Percentiles rank a stretch among this genome's conserved stretches.
These are phyloP conservation scores for Lasioglossum leucozonium DNA, from an alignment of 2,888 invertebrate genomes.

Conservation along the genomic window DNA sequence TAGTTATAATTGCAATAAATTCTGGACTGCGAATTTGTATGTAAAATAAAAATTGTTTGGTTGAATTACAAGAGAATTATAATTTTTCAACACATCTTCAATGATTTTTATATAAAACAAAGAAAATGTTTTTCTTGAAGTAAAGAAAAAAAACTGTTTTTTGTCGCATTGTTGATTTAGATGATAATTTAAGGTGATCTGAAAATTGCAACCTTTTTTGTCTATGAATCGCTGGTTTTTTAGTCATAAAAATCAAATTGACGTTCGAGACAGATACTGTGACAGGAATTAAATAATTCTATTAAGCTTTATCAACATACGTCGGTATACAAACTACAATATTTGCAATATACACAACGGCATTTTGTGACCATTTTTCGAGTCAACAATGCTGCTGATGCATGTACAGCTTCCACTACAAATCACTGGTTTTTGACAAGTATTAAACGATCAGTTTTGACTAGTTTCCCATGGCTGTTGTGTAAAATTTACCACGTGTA, in stretches of 20 bases:
- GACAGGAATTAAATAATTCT: neutral
- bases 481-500: neutral
- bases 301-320: neutral
- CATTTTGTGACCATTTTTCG: neutral
- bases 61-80: neutral
- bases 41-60: no score
- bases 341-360: neutral
- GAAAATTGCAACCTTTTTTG: no score
- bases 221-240: neutral
- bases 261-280: neutral
- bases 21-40: no score
- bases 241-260: neutral
- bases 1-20: no score
- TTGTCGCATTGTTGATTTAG: no score
- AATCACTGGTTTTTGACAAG: neutral
- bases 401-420: neutral
- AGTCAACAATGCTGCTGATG: neutral
- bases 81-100: neutral
- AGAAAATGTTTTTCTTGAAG: no score
- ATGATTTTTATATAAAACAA: no score
- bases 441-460: neutral
- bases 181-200: no score
- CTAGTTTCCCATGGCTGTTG: neutral
- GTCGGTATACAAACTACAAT: neutral
- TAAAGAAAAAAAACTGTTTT: no score